Conservation (phyloP, 2,797 vertebrate genomes). For the Chlorospingus semifuscus region DNA sequence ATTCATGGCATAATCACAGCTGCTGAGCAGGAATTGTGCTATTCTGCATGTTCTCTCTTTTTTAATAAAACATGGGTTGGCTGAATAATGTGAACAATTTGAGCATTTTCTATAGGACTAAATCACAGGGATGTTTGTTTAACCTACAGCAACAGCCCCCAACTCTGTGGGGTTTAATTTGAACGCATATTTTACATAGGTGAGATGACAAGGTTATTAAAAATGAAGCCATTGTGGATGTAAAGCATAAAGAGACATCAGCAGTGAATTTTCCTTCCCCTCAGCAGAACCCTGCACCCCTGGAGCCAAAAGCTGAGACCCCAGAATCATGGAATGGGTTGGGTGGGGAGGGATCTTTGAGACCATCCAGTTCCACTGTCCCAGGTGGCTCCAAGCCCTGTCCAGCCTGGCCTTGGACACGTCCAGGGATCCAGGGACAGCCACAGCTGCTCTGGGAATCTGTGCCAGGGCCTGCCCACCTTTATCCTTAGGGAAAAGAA, state of each 20-base stretch:
- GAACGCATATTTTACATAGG: not conserved
- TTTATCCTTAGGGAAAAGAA: not conserved
- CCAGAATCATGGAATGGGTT: not conserved
- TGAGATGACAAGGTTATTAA: slow-evolving; percentile 26
- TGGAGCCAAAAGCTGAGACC: not conserved
- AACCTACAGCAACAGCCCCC: not conserved
- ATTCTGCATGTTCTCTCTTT: not conserved
- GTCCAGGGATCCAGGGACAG: not conserved
- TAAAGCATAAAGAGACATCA: not conserved
- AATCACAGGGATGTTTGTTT: not conserved
- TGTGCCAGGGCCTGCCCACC: not conserved
- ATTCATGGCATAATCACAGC: accelerated
- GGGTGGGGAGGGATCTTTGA: not conserved
- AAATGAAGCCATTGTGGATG: not conserved
- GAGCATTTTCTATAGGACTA: not conserved
- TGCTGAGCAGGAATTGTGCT: not conserved
- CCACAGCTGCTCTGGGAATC: not conserved
- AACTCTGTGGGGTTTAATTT: not conserved
- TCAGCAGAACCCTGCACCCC: not conserved
- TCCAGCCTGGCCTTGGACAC: not conserved
- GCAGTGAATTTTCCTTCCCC: not conserved
- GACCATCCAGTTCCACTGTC: accelerated
- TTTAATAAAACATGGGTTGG: not conserved
- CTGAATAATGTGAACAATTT: not conserved
- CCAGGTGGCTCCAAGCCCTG: accelerated